Percentiles rank a stretch among this genome's conserved stretches.
Evolutionary conservation across 2,888 invertebrate species (phyloP).

Genomic region (Tetropium fuscum): DNA sequence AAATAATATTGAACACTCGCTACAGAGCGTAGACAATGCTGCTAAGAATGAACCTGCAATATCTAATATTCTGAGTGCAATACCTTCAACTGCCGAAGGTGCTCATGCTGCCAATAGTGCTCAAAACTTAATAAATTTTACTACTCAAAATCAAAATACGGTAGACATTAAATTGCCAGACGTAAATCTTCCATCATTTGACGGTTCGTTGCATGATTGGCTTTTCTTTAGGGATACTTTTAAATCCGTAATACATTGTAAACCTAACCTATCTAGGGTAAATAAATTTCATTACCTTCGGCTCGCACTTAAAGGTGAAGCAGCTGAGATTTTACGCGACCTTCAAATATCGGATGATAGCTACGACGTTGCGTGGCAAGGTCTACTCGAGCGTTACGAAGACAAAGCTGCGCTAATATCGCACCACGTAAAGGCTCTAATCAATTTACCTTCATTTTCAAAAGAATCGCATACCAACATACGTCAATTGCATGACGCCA

Average conservation of each 20-base stretch:
- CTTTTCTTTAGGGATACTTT: constrained; percentile 5
- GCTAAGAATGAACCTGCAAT: background rate
- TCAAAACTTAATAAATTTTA: background rate
- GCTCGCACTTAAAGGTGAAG: constrained; percentile 24
- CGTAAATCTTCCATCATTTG: constrained; percentile 18
- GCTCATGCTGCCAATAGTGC: background rate
- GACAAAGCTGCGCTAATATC: constrained; percentile 17
- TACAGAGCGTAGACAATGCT: background rate
- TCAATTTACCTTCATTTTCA: constrained; percentile 12
- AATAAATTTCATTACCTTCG: constrained; percentile 24
- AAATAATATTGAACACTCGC: background rate
- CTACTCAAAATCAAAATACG: background rate
- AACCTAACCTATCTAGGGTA: constrained; percentile 18
- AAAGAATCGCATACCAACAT: constrained; percentile 13
- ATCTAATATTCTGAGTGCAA: background rate
- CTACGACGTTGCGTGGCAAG: constrained; percentile 16
- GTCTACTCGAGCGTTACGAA: constrained; percentile 15
- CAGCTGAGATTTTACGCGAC: constrained; percentile 19
- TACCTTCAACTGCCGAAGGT: background rate
- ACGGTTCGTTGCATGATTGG: constrained; percentile 6
- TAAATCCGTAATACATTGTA: constrained; percentile 1
- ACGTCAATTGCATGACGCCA: constrained; percentile 9
- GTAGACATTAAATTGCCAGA: constrained; percentile 11
- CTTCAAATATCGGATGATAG: constrained; percentile 21
- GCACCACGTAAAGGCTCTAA: constrained; percentile 12